Evolutionary conservation across 2,113 vertebrate genomes (phyloP).

Genomic region (Colius striatus): DNA sequence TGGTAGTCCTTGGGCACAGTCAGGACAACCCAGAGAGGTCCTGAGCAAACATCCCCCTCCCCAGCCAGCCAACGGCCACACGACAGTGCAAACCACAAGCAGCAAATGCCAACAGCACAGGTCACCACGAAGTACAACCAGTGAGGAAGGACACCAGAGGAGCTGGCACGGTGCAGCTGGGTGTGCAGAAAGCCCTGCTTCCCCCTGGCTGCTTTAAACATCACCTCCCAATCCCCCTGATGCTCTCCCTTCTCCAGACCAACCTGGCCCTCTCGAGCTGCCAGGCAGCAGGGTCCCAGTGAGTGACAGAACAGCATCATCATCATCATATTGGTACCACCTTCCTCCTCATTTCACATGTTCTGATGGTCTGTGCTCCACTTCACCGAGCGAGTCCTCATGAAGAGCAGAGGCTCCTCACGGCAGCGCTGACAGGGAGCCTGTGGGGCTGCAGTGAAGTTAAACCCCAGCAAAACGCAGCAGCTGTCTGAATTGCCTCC

Average conservation of each 20-base stretch:
- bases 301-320: not conserved
- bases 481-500: not conserved
- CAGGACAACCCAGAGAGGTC: not conserved
- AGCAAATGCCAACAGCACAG: not conserved
- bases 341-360: not conserved
- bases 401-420: not conserved
- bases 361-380: not conserved
- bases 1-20: accelerated
- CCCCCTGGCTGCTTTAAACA: not conserved
- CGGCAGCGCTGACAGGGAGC: not conserved
- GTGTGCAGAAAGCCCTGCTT: accelerated
- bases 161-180: accelerated
- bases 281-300: accelerated
- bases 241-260: accelerated
- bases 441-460: not conserved
- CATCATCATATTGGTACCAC: not conserved
- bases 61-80: not conserved
- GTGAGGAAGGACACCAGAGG: not conserved
- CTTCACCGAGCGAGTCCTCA: not conserved
- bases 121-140: accelerated
- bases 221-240: not conserved
- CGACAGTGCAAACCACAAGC: too few species aligned
- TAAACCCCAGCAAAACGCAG: not conserved
- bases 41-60: not conserved
- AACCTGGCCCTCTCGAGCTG: accelerated